Evolutionary conservation across 2,113 vertebrate genomes (phyloP).

Genomic region (Peucedramus taeniatus): DNA sequence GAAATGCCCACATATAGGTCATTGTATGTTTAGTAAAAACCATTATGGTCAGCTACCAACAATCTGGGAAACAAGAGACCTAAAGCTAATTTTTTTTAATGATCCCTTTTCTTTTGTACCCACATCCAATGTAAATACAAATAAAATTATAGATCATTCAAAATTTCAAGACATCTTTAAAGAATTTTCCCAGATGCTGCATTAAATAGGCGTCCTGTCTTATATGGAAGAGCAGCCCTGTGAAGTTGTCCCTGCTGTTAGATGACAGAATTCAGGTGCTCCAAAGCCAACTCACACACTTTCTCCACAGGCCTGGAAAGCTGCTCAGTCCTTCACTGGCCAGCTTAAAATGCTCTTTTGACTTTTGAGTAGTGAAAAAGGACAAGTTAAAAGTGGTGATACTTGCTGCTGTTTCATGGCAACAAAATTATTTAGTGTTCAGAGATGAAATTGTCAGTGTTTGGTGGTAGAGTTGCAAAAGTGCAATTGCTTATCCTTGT

Average conservation of each 20-base stretch:
- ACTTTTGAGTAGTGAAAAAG: background rate
- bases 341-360: background rate
- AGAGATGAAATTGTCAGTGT: background rate
- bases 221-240: background rate
- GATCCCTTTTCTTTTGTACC: background rate
- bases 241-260: background rate
- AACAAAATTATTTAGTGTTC: background rate
- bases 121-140: background rate
- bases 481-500: background rate
- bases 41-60: background rate
- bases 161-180: background rate
- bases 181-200: background rate
- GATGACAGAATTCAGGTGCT: background rate
- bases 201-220: background rate
- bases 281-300: background rate
- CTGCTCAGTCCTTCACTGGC: background rate
- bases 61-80: background rate
- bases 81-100: background rate
- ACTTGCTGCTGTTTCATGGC: background rate
- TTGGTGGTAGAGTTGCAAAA: background rate
- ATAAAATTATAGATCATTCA: background rate
- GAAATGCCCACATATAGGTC: background rate
- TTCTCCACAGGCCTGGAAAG: background rate
- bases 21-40: background rate
- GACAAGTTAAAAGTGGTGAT: background rate